Conservation (phyloP, 1,140 invertebrate species). For the Euura saliciscinereae region DNA sequence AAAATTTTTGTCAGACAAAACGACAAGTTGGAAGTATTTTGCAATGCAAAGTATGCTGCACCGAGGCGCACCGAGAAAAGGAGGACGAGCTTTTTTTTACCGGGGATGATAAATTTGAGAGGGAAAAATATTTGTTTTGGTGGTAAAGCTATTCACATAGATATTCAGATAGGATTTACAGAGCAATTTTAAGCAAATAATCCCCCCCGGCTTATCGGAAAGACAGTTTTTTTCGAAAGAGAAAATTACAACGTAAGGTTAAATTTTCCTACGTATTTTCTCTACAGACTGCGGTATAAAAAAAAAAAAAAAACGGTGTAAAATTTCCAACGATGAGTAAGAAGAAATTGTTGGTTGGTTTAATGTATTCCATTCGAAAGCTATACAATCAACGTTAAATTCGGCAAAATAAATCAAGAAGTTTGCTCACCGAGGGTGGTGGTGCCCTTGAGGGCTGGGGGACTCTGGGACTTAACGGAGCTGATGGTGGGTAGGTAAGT, state of each 20-base stretch:
- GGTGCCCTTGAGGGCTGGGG: not conserved
- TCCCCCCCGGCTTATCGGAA: not conserved
- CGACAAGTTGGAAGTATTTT: not conserved
- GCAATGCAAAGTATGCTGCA: not conserved
- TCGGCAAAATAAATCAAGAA: slow-evolving; percentile 7
- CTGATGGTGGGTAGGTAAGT: not conserved
- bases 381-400: slow-evolving; percentile 5
- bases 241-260: too few species aligned
- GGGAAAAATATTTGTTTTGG: not conserved
- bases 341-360: not conserved
- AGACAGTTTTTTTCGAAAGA: too few species aligned
- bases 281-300: not conserved
- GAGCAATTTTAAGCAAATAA: slow-evolving; percentile 1
- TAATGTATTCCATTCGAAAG: slow-evolving; percentile 5
- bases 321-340: not conserved
- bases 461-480: not conserved
- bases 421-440: not conserved
- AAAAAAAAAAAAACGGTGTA: not conserved
- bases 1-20: not conserved
- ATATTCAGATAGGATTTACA: not conserved
- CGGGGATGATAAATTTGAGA: not conserved
- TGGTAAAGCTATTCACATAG: not conserved
- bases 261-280: too few species aligned
- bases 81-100: too few species aligned
- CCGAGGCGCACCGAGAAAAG: too few species aligned